These are phyloP conservation scores for Chalcosyrphus nemorum DNA, from an alignment of 2,888 invertebrate genomes.

Conservation along the genomic window DNA sequence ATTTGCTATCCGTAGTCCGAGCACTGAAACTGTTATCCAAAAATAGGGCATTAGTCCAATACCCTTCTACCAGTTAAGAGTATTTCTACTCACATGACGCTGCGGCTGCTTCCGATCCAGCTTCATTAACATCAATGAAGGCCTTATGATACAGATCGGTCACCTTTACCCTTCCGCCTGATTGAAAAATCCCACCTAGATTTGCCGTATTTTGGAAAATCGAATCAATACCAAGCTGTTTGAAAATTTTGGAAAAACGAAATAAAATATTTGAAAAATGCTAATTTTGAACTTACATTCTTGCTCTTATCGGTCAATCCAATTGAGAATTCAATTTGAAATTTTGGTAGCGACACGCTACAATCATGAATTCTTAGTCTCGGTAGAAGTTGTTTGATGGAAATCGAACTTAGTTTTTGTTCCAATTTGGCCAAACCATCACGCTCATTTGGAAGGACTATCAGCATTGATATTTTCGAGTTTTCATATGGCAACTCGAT, in stretches of 20 bases:
- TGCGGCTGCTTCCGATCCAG: constrained; percentile 94
- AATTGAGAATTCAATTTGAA: constrained; percentile 82
- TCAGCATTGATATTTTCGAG: constrained; percentile 86
- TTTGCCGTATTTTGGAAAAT: constrained; percentile 86
- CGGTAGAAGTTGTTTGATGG: constrained; percentile 83
- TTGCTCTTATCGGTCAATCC: constrained; percentile 85
- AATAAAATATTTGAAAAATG: no score
- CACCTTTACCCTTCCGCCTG: constrained; percentile 83
- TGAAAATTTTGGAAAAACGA: constrained; percentile 1
- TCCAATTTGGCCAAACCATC: constrained; percentile 86
- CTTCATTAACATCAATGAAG: constrained; percentile 93
- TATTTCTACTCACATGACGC: constrained; percentile 84
- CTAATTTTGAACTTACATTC: constrained; percentile 84
- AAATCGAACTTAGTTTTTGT: constrained; percentile 83
- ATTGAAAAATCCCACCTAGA: constrained; percentile 85
- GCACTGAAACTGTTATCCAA: constrained; percentile 75
- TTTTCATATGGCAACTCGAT: constrained; percentile 88
- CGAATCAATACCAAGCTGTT: constrained; percentile 87
- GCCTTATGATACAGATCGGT: constrained; percentile 92
- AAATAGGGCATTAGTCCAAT: neutral
- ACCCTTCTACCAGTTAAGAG: no score
- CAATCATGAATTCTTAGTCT: constrained; percentile 83
- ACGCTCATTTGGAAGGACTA: constrained; percentile 87
- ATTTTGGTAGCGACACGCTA: constrained; percentile 87
- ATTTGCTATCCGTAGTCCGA: constrained; percentile 77